Percentiles rank a stretch among this genome's conserved stretches.
Conservation (phyloP, 2,888 invertebrate species). For the Mimachlamys varia region DNA sequence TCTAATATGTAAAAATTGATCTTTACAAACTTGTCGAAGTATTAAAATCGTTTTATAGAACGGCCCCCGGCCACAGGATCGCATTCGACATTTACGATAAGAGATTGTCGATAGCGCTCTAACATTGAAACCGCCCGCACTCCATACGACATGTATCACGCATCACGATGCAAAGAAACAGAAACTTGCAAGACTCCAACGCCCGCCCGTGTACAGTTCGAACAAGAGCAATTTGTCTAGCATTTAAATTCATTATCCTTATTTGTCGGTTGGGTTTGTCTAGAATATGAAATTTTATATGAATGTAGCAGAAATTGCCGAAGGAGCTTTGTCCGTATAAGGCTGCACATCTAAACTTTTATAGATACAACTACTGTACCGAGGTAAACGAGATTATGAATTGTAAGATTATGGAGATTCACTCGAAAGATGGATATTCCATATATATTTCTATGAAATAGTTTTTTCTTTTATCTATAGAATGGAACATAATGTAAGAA, state of each 20-base stretch:
- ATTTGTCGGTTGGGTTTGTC: not conserved
- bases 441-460: too few species aligned
- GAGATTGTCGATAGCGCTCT: not conserved
- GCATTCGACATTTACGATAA: not conserved
- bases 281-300: conserved; percentile 24
- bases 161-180: not conserved
- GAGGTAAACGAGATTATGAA: not conserved
- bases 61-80: not conserved
- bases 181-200: not conserved
- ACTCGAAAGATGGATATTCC: not conserved
- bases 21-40: not conserved
- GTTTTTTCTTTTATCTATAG: not conserved
- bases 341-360: not conserved
- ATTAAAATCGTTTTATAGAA: not conserved
- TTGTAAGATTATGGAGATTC: conserved; percentile 2
- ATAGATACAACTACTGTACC: not conserved
- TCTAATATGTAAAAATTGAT: not conserved
- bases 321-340: not conserved
- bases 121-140: not conserved
- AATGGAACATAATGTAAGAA: not conserved
- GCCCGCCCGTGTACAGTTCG: not conserved
- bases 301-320: not conserved
- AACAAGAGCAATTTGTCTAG: conserved; percentile 27
- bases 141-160: not conserved
- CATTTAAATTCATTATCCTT: conserved; percentile 8